phyloP scores from a whole-genome alignment of 2,113 vertebrate genomes.

The Saguinus imperator region DNA sequence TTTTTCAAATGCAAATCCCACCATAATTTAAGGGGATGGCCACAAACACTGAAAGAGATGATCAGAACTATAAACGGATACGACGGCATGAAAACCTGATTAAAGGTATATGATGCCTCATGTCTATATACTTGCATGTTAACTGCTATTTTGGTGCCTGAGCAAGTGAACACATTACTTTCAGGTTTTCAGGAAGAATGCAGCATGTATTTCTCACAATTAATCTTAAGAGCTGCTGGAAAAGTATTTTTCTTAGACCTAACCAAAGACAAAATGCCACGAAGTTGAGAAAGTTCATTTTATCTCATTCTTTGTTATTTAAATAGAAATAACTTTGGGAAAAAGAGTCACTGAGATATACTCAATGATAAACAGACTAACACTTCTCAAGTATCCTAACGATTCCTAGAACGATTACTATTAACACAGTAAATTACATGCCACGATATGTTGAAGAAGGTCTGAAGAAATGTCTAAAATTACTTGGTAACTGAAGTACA shows the following conservation, averaged over 20 bases:
- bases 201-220: neutral
- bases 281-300: neutral
- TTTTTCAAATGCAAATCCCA: constrained; percentile 42
- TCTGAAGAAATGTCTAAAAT: neutral
- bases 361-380: neutral
- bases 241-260: neutral
- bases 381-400: neutral
- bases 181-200: neutral
- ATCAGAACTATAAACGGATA: neutral
- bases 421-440: neutral
- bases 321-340: neutral
- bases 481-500: neutral
- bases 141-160: neutral
- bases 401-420: neutral
- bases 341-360: neutral
- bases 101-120: neutral
- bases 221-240: neutral
- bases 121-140: neutral
- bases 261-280: neutral
- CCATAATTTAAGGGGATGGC: neutral
- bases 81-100: neutral
- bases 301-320: neutral
- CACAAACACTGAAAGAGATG: neutral
- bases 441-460: neutral
- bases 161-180: neutral